These are phyloP conservation scores for Pygoscelis antarcticus DNA, from an alignment of 2,113 vertebrate genomes.

Conservation along the genomic window DNA sequence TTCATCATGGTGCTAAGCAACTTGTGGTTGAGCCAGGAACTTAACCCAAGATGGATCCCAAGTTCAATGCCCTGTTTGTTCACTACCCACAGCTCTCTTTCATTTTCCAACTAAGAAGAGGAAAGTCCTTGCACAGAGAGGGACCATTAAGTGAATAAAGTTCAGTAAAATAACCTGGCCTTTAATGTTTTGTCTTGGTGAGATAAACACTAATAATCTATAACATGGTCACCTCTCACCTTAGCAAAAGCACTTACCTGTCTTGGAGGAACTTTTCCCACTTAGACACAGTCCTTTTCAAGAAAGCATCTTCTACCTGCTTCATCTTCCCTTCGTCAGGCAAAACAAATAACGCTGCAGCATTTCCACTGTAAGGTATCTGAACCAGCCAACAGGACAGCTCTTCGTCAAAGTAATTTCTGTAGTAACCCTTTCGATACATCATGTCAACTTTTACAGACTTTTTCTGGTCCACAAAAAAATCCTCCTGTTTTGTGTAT, in stretches of 20 bases:
- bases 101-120: not conserved
- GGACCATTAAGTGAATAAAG: not conserved
- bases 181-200: not conserved
- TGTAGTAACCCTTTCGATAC: conserved; percentile 72
- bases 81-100: not conserved
- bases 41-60: not conserved
- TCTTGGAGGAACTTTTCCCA: conserved; percentile 46
- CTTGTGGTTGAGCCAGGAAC: not conserved
- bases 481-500: conserved; percentile 57
- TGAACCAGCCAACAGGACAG: conserved; percentile 75
- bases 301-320: conserved; percentile 56
- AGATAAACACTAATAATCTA: not conserved
- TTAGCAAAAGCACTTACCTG: conserved; percentile 39
- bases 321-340: conserved; percentile 62
- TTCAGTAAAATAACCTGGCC: not conserved
- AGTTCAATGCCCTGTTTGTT: not conserved
- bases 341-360: conserved; percentile 61
- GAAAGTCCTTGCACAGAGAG: not conserved
- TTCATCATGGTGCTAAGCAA: not conserved
- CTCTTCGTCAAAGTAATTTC: conserved; percentile 71
- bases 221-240: not conserved
- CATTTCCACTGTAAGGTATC: conserved; percentile 54
- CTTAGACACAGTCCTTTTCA: conserved; percentile 13
- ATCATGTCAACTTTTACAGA: conserved; percentile 66
- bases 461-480: conserved; percentile 33